phyloP scores from a whole-genome alignment of 1,140 invertebrate species.

The Campoletis sonorensis region DNA sequence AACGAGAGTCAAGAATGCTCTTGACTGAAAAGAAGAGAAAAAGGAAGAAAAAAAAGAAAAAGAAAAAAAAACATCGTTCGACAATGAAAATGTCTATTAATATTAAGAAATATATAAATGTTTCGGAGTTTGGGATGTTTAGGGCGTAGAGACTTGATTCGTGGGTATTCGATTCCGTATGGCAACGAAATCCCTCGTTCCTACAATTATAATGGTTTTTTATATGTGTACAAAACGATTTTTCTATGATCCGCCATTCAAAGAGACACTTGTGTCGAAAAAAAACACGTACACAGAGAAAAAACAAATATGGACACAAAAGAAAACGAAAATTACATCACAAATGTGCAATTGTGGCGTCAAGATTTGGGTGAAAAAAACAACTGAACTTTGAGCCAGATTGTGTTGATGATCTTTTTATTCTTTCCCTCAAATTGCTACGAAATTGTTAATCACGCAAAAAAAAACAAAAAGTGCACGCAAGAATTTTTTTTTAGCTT shows the following conservation, averaged over 20 bases:
- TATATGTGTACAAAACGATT: slow-evolving; percentile 67
- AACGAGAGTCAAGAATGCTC: slow-evolving; percentile 43
- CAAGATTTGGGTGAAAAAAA: no score
- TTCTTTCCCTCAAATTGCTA: no score
- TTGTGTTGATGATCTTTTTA: no score
- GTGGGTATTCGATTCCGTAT: slow-evolving; percentile 43
- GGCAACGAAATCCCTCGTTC: slow-evolving; percentile 28
- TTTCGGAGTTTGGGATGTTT: slow-evolving; percentile 55
- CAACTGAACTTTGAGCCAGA: no score
- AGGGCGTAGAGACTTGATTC: slow-evolving; percentile 61
- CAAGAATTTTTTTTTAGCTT: no score
- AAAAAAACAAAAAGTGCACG: no score
- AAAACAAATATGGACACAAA: slow-evolving; percentile 4
- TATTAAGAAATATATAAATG: slow-evolving; percentile 59
- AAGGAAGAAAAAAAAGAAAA: no score
- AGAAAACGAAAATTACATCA: background rate
- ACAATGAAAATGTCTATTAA: slow-evolving; percentile 57
- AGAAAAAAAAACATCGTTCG: no score
- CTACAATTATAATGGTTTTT: slow-evolving; percentile 51
- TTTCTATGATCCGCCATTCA: slow-evolving; percentile 60
- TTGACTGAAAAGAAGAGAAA: slow-evolving; percentile 43
- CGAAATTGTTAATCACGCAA: no score
- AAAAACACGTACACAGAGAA: background rate
- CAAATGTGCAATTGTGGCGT: background rate
- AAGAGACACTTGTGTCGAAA: background rate